Evolutionary conservation across 2,797 vertebrate species (phyloP).

Genomic region (Pipistrellus pipistrellus): DNA sequence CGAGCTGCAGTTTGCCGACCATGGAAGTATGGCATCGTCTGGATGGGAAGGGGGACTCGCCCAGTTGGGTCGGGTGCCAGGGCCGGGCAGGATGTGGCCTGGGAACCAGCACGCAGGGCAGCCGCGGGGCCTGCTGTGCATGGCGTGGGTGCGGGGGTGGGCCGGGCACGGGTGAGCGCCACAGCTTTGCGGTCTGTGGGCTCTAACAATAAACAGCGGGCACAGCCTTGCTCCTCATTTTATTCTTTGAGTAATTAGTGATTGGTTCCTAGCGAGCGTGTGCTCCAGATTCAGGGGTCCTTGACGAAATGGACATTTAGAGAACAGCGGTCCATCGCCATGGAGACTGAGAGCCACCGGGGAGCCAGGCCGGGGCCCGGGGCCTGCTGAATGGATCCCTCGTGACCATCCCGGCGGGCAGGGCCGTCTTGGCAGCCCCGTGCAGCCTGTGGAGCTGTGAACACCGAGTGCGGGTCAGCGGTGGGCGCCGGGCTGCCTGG

Average conservation of each 20-base stretch:
- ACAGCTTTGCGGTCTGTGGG: neutral
- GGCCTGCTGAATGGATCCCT: neutral
- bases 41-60: no score
- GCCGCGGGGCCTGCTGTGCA: neutral
- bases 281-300: neutral
- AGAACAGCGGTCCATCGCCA: neutral
- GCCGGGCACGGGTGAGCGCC: neutral
- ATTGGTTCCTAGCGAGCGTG: neutral
- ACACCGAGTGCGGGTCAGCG: neutral
- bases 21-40: rapidly evolving
- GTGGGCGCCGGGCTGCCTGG: neutral
- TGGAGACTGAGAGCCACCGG: neutral
- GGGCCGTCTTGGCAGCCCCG: neutral
- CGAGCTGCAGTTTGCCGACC: no score
- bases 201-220: neutral
- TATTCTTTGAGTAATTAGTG: neutral
- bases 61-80: neutral
- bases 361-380: neutral
- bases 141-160: neutral
- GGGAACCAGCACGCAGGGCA: neutral
- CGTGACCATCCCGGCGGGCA: neutral
- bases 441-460: neutral
- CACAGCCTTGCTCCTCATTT: neutral
- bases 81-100: neutral
- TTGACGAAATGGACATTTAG: neutral